Percentiles rank a stretch among this genome's conserved stretches.
Evolutionary conservation across 2,797 vertebrate genomes (phyloP).

Genomic region (Cirrhinus molitorella): DNA sequence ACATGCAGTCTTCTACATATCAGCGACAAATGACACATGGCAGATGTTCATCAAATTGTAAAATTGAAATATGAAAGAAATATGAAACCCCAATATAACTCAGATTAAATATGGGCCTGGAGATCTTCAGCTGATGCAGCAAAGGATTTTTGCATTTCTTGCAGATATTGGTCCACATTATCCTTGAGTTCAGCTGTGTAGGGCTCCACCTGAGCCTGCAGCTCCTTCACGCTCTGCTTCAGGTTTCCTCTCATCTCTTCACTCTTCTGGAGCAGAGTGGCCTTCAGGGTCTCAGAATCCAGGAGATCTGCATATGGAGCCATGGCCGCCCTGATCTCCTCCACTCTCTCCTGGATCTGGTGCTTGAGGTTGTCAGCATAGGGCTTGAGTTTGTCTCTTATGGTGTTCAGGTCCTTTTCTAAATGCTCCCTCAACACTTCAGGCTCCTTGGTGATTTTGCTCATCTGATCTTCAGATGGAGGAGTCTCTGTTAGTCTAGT

Average conservation of each 20-base stretch:
- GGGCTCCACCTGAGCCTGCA: conserved; percentile 77
- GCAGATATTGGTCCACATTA: conserved; percentile 63
- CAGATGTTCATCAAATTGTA: neutral
- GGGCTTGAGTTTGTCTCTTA: conserved; percentile 71
- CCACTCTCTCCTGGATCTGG: conserved; percentile 76
- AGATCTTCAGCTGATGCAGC: conserved; percentile 61
- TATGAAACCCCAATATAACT: neutral
- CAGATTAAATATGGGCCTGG: conserved; percentile 37
- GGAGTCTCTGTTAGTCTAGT: conserved; percentile 15
- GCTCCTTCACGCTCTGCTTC: conserved; percentile 76
- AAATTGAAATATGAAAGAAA: neutral
- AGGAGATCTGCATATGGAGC: conserved; percentile 75
- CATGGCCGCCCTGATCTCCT: conserved; percentile 76
- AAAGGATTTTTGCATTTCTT: conserved; percentile 60
- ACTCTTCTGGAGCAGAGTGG: conserved; percentile 74
- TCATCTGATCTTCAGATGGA: conserved; percentile 72
- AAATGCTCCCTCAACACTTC: conserved; percentile 72
- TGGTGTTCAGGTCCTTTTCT: conserved; percentile 68
- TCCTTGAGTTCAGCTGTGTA: conserved; percentile 67
- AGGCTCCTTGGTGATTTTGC: conserved; percentile 74
- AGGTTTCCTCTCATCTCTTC: conserved; percentile 77
- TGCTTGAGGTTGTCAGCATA: conserved; percentile 75
- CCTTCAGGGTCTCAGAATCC: conserved; percentile 75
- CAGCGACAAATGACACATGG: neutral
- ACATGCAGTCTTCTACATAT: neutral